Evolutionary conservation across 2,888 invertebrate species (phyloP).

Genomic region (Tineola bisselliella): DNA sequence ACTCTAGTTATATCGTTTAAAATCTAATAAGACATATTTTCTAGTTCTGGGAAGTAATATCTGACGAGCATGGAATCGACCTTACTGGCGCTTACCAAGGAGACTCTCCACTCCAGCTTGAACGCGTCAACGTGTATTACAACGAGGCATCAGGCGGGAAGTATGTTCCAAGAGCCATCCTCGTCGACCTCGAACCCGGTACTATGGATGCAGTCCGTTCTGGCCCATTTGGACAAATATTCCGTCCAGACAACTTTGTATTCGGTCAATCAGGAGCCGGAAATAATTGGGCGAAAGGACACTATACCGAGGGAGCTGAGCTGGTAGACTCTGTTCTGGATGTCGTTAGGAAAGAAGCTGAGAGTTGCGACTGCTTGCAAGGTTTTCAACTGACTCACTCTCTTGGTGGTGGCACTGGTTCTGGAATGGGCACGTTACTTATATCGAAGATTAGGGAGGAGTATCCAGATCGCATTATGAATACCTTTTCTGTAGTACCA

Average conservation of each 20-base stretch:
- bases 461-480: conserved; percentile 88
- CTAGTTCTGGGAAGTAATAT: conserved; percentile 81
- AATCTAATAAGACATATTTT: not conserved
- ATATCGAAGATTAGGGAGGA: conserved; percentile 89
- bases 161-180: conserved; percentile 51
- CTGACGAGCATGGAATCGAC: conserved; percentile 81
- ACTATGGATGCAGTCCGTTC: conserved; percentile 88
- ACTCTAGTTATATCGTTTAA: not conserved
- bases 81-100: conserved; percentile 75
- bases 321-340: conserved; percentile 84
- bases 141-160: conserved; percentile 72
- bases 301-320: conserved; percentile 93
- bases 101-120: conserved; percentile 78
- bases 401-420: conserved; percentile 60
- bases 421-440: conserved; percentile 71
- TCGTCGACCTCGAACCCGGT: conserved; percentile 50
- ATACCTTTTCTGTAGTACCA: conserved; percentile 82
- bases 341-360: conserved; percentile 84
- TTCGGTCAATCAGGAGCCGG: conserved; percentile 69
- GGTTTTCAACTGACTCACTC: conserved; percentile 88
- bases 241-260: conserved; percentile 90
- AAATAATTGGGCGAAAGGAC: conserved; percentile 72
- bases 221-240: conserved; percentile 84
- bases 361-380: conserved; percentile 91
- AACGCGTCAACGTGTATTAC: conserved; percentile 81